Conservation (phyloP, 2,888 invertebrate genomes). For the Eilema depressum region DNA sequence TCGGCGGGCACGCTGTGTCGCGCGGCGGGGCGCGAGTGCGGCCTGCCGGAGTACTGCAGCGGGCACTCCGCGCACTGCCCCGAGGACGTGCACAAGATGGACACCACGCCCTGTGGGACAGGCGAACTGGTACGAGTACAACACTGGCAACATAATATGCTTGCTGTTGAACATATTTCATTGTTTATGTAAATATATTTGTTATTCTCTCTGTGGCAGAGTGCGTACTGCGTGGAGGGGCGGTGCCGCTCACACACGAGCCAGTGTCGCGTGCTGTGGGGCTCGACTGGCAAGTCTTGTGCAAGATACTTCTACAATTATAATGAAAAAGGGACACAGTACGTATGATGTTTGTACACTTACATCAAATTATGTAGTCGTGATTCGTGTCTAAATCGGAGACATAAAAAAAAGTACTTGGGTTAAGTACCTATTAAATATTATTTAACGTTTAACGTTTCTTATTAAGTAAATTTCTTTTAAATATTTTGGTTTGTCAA, state of each 20-base stretch:
- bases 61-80: slow-evolving; percentile 98
- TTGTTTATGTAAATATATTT: not conserved
- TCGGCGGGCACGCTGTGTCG: slow-evolving; percentile 93
- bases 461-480: too few species aligned
- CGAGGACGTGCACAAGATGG: slow-evolving; percentile 94
- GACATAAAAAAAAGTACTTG: too few species aligned
- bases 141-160: too few species aligned
- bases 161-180: not conserved
- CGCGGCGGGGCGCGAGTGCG: slow-evolving; percentile 94
- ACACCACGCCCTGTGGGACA: slow-evolving; percentile 92
- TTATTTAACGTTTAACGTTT: too few species aligned
- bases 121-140: slow-evolving; percentile 85
- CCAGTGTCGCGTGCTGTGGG: slow-evolving; percentile 98
- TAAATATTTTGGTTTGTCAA: too few species aligned
- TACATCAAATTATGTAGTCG: not conserved
- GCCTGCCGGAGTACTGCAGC: slow-evolving; percentile 97
- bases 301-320: slow-evolving; percentile 93
- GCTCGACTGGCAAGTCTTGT: slow-evolving; percentile 94
- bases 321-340: slow-evolving; percentile 90
- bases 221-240: slow-evolving; percentile 96
- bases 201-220: slow-evolving; percentile 42
- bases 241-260: slow-evolving; percentile 95
- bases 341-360: not conserved
- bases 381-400: too few species aligned
- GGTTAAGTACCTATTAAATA: too few species aligned